phyloP scores from a whole-genome alignment of 2,888 invertebrate species.

The Ochropleura plecta region DNA sequence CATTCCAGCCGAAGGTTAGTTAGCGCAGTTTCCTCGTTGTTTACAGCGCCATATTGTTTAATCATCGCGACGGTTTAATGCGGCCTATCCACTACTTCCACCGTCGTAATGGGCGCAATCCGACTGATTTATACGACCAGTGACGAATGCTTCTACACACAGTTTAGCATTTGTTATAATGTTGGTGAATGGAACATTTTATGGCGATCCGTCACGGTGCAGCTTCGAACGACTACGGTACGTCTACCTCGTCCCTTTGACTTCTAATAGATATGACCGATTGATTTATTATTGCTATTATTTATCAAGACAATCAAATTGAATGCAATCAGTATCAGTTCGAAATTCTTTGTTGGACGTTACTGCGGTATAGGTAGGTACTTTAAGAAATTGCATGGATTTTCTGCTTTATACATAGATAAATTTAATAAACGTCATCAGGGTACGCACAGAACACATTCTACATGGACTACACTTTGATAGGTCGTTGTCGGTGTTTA shows the following conservation, averaged over 20 bases:
- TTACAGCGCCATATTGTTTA: conserved; percentile 58
- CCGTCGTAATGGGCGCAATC: conserved; percentile 67
- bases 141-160: conserved; percentile 80
- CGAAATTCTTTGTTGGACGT: neutral
- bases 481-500: neutral
- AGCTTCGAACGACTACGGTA: conserved; percentile 32
- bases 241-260: conserved; percentile 14
- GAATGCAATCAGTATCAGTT: neutral
- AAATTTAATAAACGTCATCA: conserved; percentile 3
- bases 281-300: neutral
- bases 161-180: conserved; percentile 74
- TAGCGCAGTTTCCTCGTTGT: conserved; percentile 26
- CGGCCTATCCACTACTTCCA: conserved; percentile 41
- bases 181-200: conserved; percentile 70
- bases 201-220: conserved; percentile 66
- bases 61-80: conserved; percentile 56
- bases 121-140: conserved; percentile 73
- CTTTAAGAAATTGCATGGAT: conserved; percentile 12
- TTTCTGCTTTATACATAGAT: conserved; percentile 4
- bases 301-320: neutral
- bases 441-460: neutral
- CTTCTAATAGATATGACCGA: neutral
- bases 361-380: neutral
- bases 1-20: conserved; percentile 29
- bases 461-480: neutral